A percentile compares a stretch with the other conserved stretches of the same genome.
Conservation (phyloP, 2,113 vertebrate genomes). For the Romanogobio albipinnatus region DNA sequence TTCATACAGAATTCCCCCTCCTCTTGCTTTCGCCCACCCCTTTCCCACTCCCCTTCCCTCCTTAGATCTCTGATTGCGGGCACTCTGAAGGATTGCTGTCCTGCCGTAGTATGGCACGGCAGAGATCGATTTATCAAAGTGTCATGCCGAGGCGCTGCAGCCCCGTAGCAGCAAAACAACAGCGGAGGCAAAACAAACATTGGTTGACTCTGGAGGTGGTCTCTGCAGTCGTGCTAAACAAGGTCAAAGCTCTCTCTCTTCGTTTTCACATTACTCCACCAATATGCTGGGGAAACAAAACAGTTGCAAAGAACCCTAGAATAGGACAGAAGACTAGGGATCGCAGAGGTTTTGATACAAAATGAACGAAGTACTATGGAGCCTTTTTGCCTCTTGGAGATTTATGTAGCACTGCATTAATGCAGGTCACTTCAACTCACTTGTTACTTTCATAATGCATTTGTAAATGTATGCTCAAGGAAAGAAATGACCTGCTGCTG, state of each 20-base stretch:
- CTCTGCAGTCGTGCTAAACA: conserved; percentile 61
- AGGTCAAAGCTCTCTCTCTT: conserved; percentile 67
- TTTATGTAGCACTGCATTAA: conserved; percentile 61
- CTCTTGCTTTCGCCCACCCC: conserved; percentile 26
- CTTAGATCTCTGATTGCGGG: conserved; percentile 43
- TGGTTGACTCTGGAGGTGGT: conserved; percentile 56
- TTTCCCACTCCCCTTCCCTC: conserved; percentile 51
- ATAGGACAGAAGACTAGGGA: background rate
- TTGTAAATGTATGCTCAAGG: conserved; percentile 57
- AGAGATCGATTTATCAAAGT: conserved; percentile 76
- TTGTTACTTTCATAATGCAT: conserved; percentile 76
- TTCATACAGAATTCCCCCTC: conserved; percentile 19
- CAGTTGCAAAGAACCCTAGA: background rate
- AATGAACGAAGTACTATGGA: background rate
- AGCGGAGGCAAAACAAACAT: conserved; percentile 68
- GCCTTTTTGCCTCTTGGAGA: conserved; percentile 61
- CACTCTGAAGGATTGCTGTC: conserved; percentile 64
- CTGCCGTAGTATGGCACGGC: conserved; percentile 58
- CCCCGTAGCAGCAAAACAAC: conserved; percentile 69
- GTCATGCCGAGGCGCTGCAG: conserved; percentile 64
- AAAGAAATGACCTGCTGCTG: conserved; percentile 62
- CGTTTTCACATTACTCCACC: conserved; percentile 54
- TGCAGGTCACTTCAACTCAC: conserved; percentile 62
- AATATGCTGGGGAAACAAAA: conserved; percentile 7
- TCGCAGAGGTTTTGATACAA: background rate